A percentile compares a stretch with the other conserved stretches of the same genome.
Conservation (phyloP, 2,888 invertebrate species). For the Agonum fuliginosum region DNA sequence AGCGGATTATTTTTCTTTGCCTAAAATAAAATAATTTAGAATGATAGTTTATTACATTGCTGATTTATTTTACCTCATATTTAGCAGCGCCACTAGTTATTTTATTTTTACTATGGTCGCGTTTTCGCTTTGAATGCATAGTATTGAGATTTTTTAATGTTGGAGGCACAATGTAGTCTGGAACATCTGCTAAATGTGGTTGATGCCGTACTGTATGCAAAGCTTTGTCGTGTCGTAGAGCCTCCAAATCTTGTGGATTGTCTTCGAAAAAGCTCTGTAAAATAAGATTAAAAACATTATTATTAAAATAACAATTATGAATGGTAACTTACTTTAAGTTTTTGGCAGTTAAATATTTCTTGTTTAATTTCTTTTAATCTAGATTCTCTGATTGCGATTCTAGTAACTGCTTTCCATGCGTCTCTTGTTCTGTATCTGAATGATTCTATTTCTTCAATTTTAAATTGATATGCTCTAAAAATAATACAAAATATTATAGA, state of each 20-base stretch:
- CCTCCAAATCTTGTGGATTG: conserved; percentile 90
- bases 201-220: conserved; percentile 89
- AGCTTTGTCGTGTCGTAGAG: conserved; percentile 89
- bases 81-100: conserved; percentile 65
- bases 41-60: not conserved
- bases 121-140: conserved; percentile 45
- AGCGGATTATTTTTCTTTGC: conserved; percentile 81
- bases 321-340: conserved; percentile 81
- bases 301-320: not conserved
- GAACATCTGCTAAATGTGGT: conserved; percentile 91
- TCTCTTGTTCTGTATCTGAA: conserved; percentile 96
- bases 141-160: conserved; percentile 81
- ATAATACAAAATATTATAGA: conserved; percentile 57
- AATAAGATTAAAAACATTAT: conserved; percentile 52
- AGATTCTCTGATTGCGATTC: conserved; percentile 94
- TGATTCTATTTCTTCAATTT: conserved; percentile 95
- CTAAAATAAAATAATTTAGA: conserved; percentile 71
- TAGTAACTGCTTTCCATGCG: conserved; percentile 95
- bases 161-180: conserved; percentile 92
- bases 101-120: conserved; percentile 66
- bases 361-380: conserved; percentile 95
- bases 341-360: conserved; percentile 94
- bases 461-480: conserved; percentile 92
- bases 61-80: conserved; percentile 63
- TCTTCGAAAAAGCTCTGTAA: conserved; percentile 91